These are phyloP conservation scores for Flexamia atlantica DNA, from an alignment of 2,888 invertebrate species.

Conservation along the genomic window DNA sequence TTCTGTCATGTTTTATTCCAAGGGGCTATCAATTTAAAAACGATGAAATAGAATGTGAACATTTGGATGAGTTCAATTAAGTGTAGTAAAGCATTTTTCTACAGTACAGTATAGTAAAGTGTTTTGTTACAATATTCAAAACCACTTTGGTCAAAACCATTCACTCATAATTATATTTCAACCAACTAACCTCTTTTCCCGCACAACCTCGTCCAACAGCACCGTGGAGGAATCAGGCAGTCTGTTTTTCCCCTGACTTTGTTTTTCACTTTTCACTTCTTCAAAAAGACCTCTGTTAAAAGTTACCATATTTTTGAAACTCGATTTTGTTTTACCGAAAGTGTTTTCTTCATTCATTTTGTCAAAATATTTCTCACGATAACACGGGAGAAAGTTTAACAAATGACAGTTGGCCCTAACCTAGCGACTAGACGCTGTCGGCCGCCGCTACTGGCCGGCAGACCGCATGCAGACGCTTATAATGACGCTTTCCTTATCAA, in stretches of 20 bases:
- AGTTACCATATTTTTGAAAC: not conserved
- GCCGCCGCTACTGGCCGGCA: not conserved
- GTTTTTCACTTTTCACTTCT: constrained; percentile 5
- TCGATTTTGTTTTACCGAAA: not conserved
- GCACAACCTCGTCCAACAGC: not conserved
- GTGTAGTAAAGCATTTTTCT: too few relatives aligned
- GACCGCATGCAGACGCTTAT: not conserved
- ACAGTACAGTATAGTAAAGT: too few relatives aligned
- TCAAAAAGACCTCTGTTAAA: not conserved
- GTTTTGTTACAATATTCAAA: too few relatives aligned
- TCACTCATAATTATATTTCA: too few relatives aligned
- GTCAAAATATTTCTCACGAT: not conserved
- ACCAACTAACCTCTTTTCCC: not conserved
- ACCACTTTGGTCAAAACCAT: too few relatives aligned
- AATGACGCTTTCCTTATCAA: constrained; percentile 7
- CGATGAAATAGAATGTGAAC: too few relatives aligned
- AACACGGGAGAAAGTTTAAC: not conserved
- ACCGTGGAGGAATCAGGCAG: constrained; percentile 18
- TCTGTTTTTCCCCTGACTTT: constrained; percentile 10
- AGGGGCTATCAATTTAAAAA: too few relatives aligned
- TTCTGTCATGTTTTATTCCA: too few relatives aligned
- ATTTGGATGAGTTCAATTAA: too few relatives aligned
- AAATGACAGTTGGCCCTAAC: not conserved
- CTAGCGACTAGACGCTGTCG: not conserved
- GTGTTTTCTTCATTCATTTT: not conserved